These are phyloP conservation scores for Gorsachius magnificus DNA, from an alignment of 2,797 vertebrate genomes.

Conservation along the genomic window DNA sequence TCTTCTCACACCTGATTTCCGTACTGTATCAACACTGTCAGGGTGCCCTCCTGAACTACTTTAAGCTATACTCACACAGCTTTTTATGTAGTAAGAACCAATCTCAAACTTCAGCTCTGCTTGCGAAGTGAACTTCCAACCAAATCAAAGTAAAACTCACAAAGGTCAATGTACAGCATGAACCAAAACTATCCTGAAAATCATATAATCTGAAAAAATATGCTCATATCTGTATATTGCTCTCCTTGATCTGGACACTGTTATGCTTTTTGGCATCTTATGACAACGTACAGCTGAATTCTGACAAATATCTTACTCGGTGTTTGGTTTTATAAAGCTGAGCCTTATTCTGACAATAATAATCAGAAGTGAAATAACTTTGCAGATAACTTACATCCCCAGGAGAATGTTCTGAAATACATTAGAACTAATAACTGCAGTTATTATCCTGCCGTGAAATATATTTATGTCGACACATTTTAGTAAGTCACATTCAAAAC, in stretches of 20 bases:
- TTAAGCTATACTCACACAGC: neutral
- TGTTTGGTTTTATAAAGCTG: neutral
- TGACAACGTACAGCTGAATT: neutral
- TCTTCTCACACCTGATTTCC: neutral
- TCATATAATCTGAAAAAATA: neutral
- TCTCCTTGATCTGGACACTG: neutral
- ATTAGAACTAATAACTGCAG: neutral
- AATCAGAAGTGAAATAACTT: slow-evolving; percentile 19
- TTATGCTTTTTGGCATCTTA: neutral
- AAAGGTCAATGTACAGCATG: neutral
- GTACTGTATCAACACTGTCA: neutral
- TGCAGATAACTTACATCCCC: neutral
- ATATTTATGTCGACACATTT: slow-evolving; percentile 1
- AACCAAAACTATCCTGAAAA: neutral
- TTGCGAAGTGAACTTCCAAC: neutral
- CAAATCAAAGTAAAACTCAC: neutral
- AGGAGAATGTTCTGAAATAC: neutral
- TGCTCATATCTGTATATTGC: neutral
- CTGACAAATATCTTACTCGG: neutral
- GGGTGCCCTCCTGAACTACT: neutral
- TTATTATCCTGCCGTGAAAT: neutral
- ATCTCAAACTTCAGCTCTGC: slow-evolving; percentile 15
- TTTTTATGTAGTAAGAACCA: neutral
- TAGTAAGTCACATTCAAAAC: neutral
- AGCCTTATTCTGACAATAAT: neutral